A percentile compares a stretch with the other conserved stretches of the same genome.
These are phyloP conservation scores for Xiphophorus couchianus DNA, from an alignment of 2,113 vertebrate species.

Conservation along the genomic window DNA sequence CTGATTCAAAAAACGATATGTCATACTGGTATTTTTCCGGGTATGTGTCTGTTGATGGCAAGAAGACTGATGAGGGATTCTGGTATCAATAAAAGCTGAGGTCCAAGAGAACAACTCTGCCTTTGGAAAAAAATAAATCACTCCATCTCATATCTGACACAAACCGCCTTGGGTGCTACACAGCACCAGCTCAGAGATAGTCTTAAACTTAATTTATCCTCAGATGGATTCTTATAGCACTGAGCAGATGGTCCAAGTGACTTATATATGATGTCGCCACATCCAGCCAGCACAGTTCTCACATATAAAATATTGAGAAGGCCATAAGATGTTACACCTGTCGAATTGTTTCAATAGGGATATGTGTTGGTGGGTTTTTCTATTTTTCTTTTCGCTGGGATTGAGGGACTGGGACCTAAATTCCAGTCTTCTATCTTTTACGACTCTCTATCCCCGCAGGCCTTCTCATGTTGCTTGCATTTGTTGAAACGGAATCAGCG, in stretches of 20 bases:
- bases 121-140: slow-evolving; percentile 3
- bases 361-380: slow-evolving; percentile 40
- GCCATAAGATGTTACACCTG: slow-evolving; percentile 14
- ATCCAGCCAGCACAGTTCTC: slow-evolving; percentile 11
- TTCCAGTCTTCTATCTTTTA: slow-evolving; percentile 32
- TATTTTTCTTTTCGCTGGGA: too few species aligned
- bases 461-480: slow-evolving; percentile 52
- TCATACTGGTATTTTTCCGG: background rate
- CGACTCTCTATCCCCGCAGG: slow-evolving; percentile 43
- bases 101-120: background rate
- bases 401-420: background rate
- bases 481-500: slow-evolving; percentile 59
- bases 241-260: slow-evolving; percentile 17
- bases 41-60: background rate
- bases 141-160: slow-evolving; percentile 2
- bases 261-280: slow-evolving; percentile 34
- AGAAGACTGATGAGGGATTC: slow-evolving; percentile 10
- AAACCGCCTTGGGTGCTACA: slow-evolving; percentile 14
- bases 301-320: slow-evolving; percentile 8
- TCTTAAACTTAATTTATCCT: slow-evolving; percentile 31
- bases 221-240: slow-evolving; percentile 10
- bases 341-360: slow-evolving; percentile 32
- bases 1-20: background rate
- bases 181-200: slow-evolving; percentile 1
- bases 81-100: background rate